phyloP scores from a whole-genome alignment of 1,140 invertebrate species.

The Caenorhabditis elegans region DNA sequence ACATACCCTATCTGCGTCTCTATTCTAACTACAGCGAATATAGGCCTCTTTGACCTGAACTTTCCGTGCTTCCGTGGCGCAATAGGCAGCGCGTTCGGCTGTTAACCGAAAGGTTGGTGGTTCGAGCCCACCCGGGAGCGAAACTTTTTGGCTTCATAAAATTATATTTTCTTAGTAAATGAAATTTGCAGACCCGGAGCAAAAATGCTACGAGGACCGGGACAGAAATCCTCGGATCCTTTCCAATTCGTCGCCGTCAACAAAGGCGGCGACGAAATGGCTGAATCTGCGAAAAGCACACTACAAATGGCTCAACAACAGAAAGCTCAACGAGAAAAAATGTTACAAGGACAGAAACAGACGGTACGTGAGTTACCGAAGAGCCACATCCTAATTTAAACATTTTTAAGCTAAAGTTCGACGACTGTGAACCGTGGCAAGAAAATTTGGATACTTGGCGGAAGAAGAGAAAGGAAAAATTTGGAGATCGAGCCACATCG shows the following conservation, averaged over 20 bases:
- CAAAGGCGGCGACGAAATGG: constrained; percentile 25
- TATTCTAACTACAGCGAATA: not conserved
- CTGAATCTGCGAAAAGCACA: constrained; percentile 20
- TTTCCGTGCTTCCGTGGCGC: constrained; percentile 31
- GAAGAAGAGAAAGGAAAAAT: constrained; percentile 30
- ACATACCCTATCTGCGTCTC: no score
- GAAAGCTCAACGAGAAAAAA: not conserved
- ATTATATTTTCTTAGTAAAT: no score
- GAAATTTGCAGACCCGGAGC: constrained; percentile 7
- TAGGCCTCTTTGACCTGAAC: not conserved
- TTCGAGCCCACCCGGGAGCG: constrained; percentile 65
- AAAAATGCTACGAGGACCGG: constrained; percentile 29
- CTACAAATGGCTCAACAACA: constrained; percentile 25
- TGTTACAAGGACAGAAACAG: not conserved
- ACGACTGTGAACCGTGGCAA: constrained; percentile 33
- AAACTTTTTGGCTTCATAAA: constrained; percentile 21
- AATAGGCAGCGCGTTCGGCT: constrained; percentile 60
- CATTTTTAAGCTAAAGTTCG: not conserved
- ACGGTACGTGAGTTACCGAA: not conserved
- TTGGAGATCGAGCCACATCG: not conserved
- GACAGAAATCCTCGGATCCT: constrained; percentile 20
- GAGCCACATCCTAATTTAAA: not conserved
- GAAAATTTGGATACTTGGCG: constrained; percentile 37
- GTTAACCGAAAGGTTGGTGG: constrained; percentile 66
- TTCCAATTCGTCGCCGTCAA: constrained; percentile 21